Evolutionary conservation across 2,113 vertebrate species (phyloP), one percentile per base, ranked within the genome.

Genomic region (Columba janthina): DNA sequence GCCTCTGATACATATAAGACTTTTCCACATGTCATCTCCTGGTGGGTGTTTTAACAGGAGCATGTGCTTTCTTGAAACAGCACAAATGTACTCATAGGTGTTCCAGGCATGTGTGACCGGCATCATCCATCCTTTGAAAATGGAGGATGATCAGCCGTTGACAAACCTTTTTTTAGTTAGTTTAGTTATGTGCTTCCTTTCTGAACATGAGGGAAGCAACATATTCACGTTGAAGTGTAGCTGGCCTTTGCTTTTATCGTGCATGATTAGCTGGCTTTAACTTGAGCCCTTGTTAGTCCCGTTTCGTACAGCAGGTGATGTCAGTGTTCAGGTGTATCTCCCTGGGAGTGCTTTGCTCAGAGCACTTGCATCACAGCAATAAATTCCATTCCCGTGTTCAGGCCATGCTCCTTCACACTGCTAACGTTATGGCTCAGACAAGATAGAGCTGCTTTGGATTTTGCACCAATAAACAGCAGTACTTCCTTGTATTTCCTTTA

Each of bases 11-110:
- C 7, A 4, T 15, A 25, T 10, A n/a, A 38, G 44, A 53, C 34
- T 92, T 93, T 76, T 90, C 88, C 61, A 28, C 53, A 88, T 84
- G 20, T 66, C 94, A 56, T 88, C 77, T 96, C 77, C 46, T 78
- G 44, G 88, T 95, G 78, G 82, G 36, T 75, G 51, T 90, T 93
- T 85, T 85, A 82, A 42, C 92, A 80, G 62, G 64, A 65, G 72
- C 89, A 28, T 51, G n/a, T 73, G 36, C 72, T 71, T 85, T 91
- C 85, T 50, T 90, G 81, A 81, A 92, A 61, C 73, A 67, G 46
- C 13, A 48, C 26, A 70, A 18, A 90, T 6, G 0, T 88, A 29
- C 44, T 73, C 0, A 9, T 89, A 84, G 78, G 67, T 88, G 73
- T 82, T 85, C 90, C 26, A 82, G 84, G 82, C 96, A 57, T 38